Evolutionary conservation across 2,113 vertebrate genomes (phyloP).

Genomic region (Hemiprocne comata): DNA sequence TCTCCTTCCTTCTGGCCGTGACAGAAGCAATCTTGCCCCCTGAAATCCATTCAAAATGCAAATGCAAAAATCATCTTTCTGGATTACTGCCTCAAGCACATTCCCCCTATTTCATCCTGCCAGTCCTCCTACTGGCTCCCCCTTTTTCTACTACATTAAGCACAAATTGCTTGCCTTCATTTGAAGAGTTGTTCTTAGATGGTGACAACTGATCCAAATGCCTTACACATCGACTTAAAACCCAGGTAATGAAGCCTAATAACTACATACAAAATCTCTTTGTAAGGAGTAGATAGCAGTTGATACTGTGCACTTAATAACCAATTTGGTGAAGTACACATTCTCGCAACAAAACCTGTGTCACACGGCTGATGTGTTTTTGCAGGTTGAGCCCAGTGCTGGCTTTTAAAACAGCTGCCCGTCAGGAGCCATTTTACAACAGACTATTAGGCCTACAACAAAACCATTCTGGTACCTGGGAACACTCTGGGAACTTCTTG

Average conservation of each 20-base stretch:
- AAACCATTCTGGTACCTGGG: neutral
- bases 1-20: constrained; percentile 4
- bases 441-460: neutral
- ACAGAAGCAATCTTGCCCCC: constrained; percentile 16
- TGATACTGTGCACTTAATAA: neutral
- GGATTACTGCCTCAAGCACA: constrained; percentile 45
- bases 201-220: constrained; percentile 23
- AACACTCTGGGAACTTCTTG: neutral
- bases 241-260: constrained; percentile 32
- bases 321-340: neutral
- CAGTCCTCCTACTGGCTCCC: constrained; percentile 2
- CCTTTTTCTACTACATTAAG: constrained; percentile 55
- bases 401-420: neutral
- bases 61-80: constrained; percentile 53
- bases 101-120: constrained; percentile 19
- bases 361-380: rapidly evolving
- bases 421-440: neutral
- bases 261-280: neutral
- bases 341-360: neutral
- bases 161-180: constrained; percentile 55
- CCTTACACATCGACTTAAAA: constrained; percentile 24
- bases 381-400: neutral
- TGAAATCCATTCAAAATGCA: constrained; percentile 62
- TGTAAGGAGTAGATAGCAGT: neutral
- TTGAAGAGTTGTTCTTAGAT: constrained; percentile 15